Evolutionary conservation across 2,888 invertebrate species (phyloP).

Genomic region (Caenorhabditis plicata): DNA sequence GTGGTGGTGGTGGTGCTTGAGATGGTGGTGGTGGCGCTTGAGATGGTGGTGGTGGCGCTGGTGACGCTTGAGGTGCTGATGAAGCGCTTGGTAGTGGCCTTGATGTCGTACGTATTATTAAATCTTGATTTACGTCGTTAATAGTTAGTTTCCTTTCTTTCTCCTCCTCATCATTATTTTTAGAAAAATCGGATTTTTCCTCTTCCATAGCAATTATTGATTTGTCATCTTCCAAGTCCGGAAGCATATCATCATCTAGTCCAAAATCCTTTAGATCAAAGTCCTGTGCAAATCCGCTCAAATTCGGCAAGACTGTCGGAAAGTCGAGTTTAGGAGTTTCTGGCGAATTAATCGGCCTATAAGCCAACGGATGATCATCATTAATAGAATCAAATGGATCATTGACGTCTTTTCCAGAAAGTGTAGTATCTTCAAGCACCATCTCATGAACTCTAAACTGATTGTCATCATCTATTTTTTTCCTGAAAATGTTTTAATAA

Average conservation of each 20-base stretch:
- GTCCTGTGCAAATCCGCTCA: constrained; percentile 29
- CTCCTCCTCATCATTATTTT: too few relatives aligned
- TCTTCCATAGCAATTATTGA: not conserved
- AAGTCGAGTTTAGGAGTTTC: constrained; percentile 24
- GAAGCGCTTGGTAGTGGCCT: not conserved
- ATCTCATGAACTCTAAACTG: constrained; percentile 15
- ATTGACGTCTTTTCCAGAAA: constrained; percentile 2
- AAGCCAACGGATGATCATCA: constrained; percentile 35
- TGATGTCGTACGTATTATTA: too few relatives aligned
- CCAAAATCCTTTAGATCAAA: constrained; percentile 13
- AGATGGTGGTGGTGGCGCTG: constrained; percentile 13
- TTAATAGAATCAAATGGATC: constrained; percentile 1
- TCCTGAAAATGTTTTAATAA: too few relatives aligned
- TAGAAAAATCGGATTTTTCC: too few relatives aligned
- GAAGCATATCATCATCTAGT: constrained; percentile 12
- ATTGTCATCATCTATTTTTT: constrained; percentile 2
- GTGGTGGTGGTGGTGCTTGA: constrained; percentile 19
- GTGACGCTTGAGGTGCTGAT: constrained; percentile 2
- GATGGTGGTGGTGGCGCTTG: constrained; percentile 9
- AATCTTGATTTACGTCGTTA: too few relatives aligned
- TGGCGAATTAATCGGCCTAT: constrained; percentile 9
- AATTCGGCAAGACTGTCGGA: constrained; percentile 40
- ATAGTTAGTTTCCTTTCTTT: too few relatives aligned
- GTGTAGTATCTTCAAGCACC: constrained; percentile 20
- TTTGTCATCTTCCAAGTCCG: constrained; percentile 4